Conservation (phyloP, 1,140 invertebrate species). For the Globodera rostochiensis region DNA sequence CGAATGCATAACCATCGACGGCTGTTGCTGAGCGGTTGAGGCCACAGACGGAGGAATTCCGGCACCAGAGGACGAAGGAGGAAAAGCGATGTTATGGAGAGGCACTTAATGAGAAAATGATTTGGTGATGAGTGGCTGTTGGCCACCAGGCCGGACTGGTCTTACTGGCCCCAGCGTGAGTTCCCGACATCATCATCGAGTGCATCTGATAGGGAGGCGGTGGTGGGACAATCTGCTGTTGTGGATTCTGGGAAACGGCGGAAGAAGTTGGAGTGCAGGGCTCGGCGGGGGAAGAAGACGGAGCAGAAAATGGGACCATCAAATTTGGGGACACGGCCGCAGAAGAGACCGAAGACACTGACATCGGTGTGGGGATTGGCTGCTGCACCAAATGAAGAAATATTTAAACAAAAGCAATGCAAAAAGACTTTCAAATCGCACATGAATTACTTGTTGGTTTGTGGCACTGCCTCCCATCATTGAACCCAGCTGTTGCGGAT, state of each 20-base stretch:
- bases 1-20: conserved; percentile 1
- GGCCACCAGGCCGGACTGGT: neutral
- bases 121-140: neutral
- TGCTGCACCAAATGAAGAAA: neutral
- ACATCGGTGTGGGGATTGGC: neutral
- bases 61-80: neutral
- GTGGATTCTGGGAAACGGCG: neutral
- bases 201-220: conserved; percentile 18
- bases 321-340: neutral
- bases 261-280: neutral
- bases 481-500: neutral
- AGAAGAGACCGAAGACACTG: neutral
- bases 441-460: neutral
- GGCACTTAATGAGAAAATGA: neutral
- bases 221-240: conserved; percentile 5
- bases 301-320: conserved; percentile 3
- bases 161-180: neutral
- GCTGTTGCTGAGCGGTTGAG: neutral
- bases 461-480: neutral
- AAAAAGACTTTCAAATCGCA: neutral
- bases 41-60: neutral
- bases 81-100: neutral
- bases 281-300: neutral
- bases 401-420: neutral
- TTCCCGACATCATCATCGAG: neutral